Base-by-base conservation (phyloP, 1,140 invertebrate genomes). In the Tenebrio molitor region DNA sequence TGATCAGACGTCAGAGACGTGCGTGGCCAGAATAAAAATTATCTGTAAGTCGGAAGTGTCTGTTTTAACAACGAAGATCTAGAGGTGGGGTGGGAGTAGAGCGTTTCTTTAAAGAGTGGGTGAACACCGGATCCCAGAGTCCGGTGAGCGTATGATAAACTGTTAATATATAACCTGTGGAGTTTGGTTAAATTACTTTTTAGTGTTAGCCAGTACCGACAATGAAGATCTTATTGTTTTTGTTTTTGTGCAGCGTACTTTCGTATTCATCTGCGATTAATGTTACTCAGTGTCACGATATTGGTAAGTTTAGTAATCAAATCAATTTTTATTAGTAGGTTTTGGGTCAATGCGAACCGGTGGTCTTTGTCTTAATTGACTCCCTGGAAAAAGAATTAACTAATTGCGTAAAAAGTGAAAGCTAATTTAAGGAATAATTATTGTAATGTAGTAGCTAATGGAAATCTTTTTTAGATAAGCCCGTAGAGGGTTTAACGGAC, bases 401-500 rank as follows among this genome's bases (percentile, higher is more conserved):
- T n/a, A n/a, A n/a, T n/a, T n/a, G n/a, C n/a, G n/a, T n/a, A n/a
- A n/a, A n/a, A n/a, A n/a, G n/a, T n/a, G n/a, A n/a, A n/a, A n/a
- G n/a, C n/a, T n/a, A n/a, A n/a, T n/a, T n/a, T n/a, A n/a, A 29
- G 3, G 8, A 29, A 29, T 29, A 29, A 29, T 29, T 29, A 4
- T 29, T 29, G 25, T 29, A 8, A 29, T 29, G 25, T 8, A 29
- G 3, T 4, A 29, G 3, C 25, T 4, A 29, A 29, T 29, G 3
- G 3, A 29, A 58, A 29, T 25, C 12, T 58, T 16, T 66, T 44
- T 14, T 66, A 66, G 64, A 10, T 2, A 21, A 66, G 44, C 36
- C 64, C 79, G 46, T 76, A 10, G 73, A 78, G 0, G 70, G 78
- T 33, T 16, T 83, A 8, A 74, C 77, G 3, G 77, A 81, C 8